A percentile compares a stretch with the other conserved stretches of the same genome.
Evolutionary conservation across 53 echinoderm and acorn worm species (phyloP).

Genomic region (Hippasteria phrygiana): DNA sequence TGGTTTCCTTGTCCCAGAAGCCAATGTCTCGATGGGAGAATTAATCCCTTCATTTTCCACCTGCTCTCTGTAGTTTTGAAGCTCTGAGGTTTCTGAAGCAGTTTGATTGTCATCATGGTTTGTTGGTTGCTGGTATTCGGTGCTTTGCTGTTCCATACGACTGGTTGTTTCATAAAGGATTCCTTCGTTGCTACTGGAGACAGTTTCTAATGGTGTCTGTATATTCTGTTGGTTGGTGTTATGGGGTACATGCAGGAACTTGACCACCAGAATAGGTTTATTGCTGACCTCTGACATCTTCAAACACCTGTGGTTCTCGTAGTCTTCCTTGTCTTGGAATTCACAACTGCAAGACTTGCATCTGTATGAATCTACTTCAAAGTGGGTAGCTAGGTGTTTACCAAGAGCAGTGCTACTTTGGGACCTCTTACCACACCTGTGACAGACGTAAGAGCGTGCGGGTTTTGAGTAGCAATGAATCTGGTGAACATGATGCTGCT

Average conservation of each 20-base stretch:
- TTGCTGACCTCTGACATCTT: background rate
- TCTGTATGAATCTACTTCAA: slow-evolving; percentile 6
- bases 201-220: too few relatives aligned
- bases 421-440: slow-evolving; percentile 33
- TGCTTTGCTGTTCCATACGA: too few relatives aligned
- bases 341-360: slow-evolving; percentile 18
- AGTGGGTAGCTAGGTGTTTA: slow-evolving; percentile 28
- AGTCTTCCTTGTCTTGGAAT: background rate
- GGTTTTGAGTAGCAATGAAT: slow-evolving; percentile 13
- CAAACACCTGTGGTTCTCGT: slow-evolving; percentile 8
- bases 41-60: too few relatives aligned
- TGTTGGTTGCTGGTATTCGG: too few relatives aligned
- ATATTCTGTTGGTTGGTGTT: background rate
- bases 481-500: background rate
- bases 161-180: too few relatives aligned
- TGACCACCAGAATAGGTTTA: slow-evolving; percentile 43
- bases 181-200: too few relatives aligned
- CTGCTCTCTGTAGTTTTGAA: too few relatives aligned
- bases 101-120: too few relatives aligned
- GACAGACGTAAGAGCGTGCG: background rate
- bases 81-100: too few relatives aligned
- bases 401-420: slow-evolving; percentile 4
- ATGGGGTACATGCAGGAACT: slow-evolving; percentile 18
- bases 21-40: too few relatives aligned
- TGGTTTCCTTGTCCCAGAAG: too few relatives aligned